Percentiles rank a stretch among this genome's conserved stretches.
phyloP scores from a whole-genome alignment of 2,888 invertebrate genomes.

The Tachystola acroxantha region DNA sequence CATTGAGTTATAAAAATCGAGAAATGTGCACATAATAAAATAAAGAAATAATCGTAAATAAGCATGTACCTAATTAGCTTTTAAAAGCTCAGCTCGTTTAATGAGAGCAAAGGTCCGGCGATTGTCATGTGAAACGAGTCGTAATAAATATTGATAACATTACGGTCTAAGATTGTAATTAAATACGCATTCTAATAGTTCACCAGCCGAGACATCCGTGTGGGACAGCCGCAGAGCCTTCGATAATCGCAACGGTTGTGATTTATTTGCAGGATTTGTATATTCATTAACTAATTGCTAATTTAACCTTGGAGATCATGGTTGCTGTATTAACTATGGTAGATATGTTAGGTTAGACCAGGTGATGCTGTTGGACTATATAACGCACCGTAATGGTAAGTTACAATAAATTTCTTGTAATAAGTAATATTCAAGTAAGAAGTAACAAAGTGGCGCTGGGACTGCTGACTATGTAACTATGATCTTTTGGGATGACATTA shows the following conservation, averaged over 20 bases:
- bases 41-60: too few relatives aligned
- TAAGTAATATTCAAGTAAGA: too few relatives aligned
- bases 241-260: slow-evolving; percentile 22
- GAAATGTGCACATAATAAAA: too few relatives aligned
- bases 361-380: too few relatives aligned
- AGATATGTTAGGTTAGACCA: too few relatives aligned
- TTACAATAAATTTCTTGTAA: too few relatives aligned
- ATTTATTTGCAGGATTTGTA: slow-evolving; percentile 14
- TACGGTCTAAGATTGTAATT: slow-evolving; percentile 25
- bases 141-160: slow-evolving; percentile 23
- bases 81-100: slow-evolving; percentile 14
- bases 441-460: too few relatives aligned
- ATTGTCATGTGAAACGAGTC: slow-evolving; percentile 22
- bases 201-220: slow-evolving; percentile 30
- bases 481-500: too few relatives aligned
- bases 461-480: too few relatives aligned
- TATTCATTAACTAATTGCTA: slow-evolving; percentile 9
- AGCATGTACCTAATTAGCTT: slow-evolving; percentile 19
- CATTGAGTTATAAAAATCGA: too few relatives aligned
- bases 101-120: slow-evolving; percentile 16
- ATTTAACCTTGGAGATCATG: neutral
- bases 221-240: slow-evolving; percentile 16
- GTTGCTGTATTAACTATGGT: too few relatives aligned
- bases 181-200: slow-evolving; percentile 29
- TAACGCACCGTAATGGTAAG: too few relatives aligned